Evolutionary conservation across 2,113 vertebrate species (phyloP), one percentile per base, ranked within the genome.

Genomic region (Passer montanus): DNA sequence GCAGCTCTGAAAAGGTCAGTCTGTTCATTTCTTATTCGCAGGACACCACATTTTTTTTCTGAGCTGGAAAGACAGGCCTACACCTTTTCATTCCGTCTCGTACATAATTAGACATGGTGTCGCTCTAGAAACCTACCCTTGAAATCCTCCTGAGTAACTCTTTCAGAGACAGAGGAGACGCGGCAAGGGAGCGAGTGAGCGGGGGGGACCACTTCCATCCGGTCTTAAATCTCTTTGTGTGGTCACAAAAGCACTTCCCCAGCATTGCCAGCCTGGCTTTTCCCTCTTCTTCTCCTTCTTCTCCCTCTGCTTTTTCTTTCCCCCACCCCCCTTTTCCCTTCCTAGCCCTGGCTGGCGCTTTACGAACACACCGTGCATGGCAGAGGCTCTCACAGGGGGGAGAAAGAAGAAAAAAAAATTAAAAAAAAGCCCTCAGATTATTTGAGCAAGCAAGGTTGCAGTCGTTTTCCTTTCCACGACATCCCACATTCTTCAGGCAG

Each of bases 21-120:
- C 98, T 98, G 98, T 98, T 98, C 98, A 97, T 98, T 98, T 98
- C 98, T 98, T 98, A 98, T 98, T 98, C 91, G 96, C 96, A 95
- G 98, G 97, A 98, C 97, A 98, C 97, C 96, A 97, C 97, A 69
- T 93, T 96, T 97, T 96, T 96, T 95, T 97, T 97, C 96, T 97
- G 96, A 98, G 97, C 97, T 97, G 97, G 97, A 97, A 98, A 98
- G 98, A 98, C 97, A 98, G 97, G 96, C 97, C 98, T 98, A 98
- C 95, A 98, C 98, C 98, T 98, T 98, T 98, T 98, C 97, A 98
- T 97, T 97, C 96, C 55, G 31, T 97, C 97, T 98, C 94, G 96
- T 97, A 98, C 95, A 70, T 98, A 98, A 98, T 98, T 98, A 98
- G 97, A 97, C 96, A 97, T 97, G 97, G 97, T 97, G 90, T 83